Percentiles rank a stretch among this genome's conserved stretches.
Evolutionary conservation across 2,888 invertebrate species (phyloP).

Genomic region (Calameuta pallipes): DNA sequence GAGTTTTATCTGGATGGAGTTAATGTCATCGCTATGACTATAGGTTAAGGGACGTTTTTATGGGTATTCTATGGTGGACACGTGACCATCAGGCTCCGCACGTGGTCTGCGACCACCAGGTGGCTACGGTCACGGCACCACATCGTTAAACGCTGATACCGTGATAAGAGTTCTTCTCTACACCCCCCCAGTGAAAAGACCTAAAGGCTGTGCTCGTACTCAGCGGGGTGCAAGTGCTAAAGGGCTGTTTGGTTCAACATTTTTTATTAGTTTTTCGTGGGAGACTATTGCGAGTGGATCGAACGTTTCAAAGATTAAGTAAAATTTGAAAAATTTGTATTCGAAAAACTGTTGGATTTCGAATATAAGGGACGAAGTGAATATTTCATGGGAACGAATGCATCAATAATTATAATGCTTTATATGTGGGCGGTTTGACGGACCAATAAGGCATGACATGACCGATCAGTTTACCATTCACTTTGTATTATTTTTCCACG

Average conservation of each 20-base stretch:
- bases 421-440: constrained; percentile 61
- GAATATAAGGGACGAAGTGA: not conserved
- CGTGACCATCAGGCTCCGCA: constrained; percentile 56
- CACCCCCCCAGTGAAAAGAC: not conserved
- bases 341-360: not conserved
- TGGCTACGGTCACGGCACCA: constrained; percentile 51
- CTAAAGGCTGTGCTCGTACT: not conserved
- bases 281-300: not conserved
- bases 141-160: constrained; percentile 53
- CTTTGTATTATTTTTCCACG: constrained; percentile 37
- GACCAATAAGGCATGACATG: constrained; percentile 59
- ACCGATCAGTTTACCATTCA: constrained; percentile 58
- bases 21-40: not conserved
- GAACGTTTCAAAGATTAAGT: not conserved
- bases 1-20: not conserved
- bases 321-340: not conserved
- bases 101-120: constrained; percentile 54
- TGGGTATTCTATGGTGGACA: constrained; percentile 51
- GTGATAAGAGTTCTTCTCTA: constrained; percentile 43
- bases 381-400: constrained; percentile 42
- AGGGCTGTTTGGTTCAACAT: not conserved
- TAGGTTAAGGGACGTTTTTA: constrained; percentile 16
- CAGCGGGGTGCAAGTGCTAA: not conserved
- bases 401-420: constrained; percentile 36
- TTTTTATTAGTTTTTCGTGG: not conserved